Evolutionary conservation across 2,888 invertebrate species (phyloP).

Genomic region (Sericinus montela): DNA sequence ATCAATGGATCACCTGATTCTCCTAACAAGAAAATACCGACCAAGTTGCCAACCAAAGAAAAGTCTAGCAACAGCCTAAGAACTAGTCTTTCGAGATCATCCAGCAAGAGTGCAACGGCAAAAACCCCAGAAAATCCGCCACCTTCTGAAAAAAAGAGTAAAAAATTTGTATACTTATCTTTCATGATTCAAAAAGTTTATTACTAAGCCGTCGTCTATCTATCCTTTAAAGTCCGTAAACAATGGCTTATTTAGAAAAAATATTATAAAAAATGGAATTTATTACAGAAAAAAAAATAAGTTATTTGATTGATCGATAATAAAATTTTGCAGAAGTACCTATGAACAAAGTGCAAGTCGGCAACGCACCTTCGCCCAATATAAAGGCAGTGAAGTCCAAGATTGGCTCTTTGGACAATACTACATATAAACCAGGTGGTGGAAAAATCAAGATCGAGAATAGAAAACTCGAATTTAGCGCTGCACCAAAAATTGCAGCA

Average conservation of each 20-base stretch:
- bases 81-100: constrained; percentile 77
- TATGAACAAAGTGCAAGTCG: constrained; percentile 96
- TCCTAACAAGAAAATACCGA: constrained; percentile 85
- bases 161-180: constrained; percentile 27
- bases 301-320: too few species aligned
- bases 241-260: too few species aligned
- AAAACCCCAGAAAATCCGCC: constrained; percentile 85
- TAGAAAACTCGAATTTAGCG: constrained; percentile 90
- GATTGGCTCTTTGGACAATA: constrained; percentile 94
- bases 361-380: constrained; percentile 94
- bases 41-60: constrained; percentile 73
- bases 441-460: constrained; percentile 93
- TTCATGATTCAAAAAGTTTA: too few species aligned
- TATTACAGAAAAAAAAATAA: too few species aligned
- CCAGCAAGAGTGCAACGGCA: constrained; percentile 79
- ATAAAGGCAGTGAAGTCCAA: constrained; percentile 94
- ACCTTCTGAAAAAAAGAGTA: constrained; percentile 85
- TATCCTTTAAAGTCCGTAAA: too few species aligned
- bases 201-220: too few species aligned
- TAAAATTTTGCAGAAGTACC: constrained; percentile 82
- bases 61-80: constrained; percentile 70
- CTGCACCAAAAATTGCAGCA: constrained; percentile 92
- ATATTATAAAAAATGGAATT: too few species aligned
- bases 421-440: constrained; percentile 93
- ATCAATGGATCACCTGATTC: constrained; percentile 86